Evolutionary conservation across 1,140 invertebrate species (phyloP), one percentile per base, ranked within the genome.

Genomic region (Laupala kohalensis): DNA sequence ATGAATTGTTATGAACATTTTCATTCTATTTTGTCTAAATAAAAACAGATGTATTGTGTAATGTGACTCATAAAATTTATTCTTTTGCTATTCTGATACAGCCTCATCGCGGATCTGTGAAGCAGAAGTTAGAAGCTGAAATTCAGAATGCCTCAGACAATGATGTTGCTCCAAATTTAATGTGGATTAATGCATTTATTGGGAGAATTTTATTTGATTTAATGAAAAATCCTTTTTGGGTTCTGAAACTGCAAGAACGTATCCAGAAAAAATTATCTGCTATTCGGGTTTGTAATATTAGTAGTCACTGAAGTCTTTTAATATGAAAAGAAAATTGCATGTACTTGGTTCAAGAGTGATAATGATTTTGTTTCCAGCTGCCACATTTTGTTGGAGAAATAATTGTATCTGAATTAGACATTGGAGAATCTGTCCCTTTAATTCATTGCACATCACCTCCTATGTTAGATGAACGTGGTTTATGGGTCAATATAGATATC

Each of bases 401-500:
- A 12, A 79, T 85, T 19, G 86, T 96, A 25, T 88, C 88, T 1
- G 88, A 93, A 73, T 81, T 96, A 30, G 86, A 90, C 64, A 82
- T 96, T 72, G 93, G 93, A 19, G 85, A 86, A 70, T 86, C 87
- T 15, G 84, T 92, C 15, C 92, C 95, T 25, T 82, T 91, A 6
- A 89, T 98, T 75, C 86, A 90, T 67, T 86, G 88, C 67, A 86
- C 91, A 28, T 86, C 86, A 28, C 85, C 88, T 75, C 93, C 94
- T 0, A 82, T 86, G 67, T 77, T 95, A 30, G 92, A 98, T 82
- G 89, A 92, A 72, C 87, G 90, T 74, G 96, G 97, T 4, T 81
- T 97, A 24, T 99, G 96, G 96, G 83, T 97, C 4, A 93, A 98
- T 82, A 83, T 97, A 15, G 92, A 97, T 78, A 81, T 99, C 64